phyloP scores from a whole-genome alignment of 2,888 invertebrate species.

The Apodemia zela region DNA sequence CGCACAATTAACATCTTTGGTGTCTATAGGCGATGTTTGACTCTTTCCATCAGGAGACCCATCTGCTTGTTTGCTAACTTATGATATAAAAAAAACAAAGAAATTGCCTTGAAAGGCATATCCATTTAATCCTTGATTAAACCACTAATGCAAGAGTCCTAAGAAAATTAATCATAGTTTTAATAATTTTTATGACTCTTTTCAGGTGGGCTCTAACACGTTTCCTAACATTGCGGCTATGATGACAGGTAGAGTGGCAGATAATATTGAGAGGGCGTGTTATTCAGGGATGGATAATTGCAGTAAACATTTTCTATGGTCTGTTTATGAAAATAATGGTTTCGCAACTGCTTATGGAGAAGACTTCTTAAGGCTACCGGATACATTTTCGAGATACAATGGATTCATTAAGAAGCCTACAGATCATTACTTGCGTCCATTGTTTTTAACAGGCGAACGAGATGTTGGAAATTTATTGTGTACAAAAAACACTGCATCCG shows the following conservation, averaged over 20 bases:
- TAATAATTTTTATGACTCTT: conserved; percentile 16
- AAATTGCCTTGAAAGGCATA: too few relatives aligned
- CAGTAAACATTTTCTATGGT: conserved; percentile 88
- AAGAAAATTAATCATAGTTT: too few relatives aligned
- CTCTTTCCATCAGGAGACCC: too few relatives aligned
- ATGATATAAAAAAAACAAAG: too few relatives aligned
- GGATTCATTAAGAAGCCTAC: conserved; percentile 88
- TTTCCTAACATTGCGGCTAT: conserved; percentile 93
- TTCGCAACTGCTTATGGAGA: conserved; percentile 89
- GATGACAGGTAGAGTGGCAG: conserved; percentile 83
- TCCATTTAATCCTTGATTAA: too few relatives aligned
- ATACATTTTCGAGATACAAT: conserved; percentile 78
- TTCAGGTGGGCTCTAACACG: conserved; percentile 90
- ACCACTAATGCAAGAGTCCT: too few relatives aligned
- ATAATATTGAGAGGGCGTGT: conserved; percentile 70
- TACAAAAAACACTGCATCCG: conserved; percentile 72
- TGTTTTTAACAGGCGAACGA: conserved; percentile 83
- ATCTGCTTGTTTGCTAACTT: too few relatives aligned
- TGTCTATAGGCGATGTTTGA: too few relatives aligned
- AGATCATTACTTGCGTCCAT: conserved; percentile 89
- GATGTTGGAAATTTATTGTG: conserved; percentile 58
- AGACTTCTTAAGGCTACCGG: conserved; percentile 83
- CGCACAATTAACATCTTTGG: too few relatives aligned
- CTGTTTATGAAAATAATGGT: conserved; percentile 82
- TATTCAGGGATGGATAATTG: conserved; percentile 76